Base-by-base conservation (phyloP, 2,888 invertebrate species). In the Lithophane ornitopus region DNA sequence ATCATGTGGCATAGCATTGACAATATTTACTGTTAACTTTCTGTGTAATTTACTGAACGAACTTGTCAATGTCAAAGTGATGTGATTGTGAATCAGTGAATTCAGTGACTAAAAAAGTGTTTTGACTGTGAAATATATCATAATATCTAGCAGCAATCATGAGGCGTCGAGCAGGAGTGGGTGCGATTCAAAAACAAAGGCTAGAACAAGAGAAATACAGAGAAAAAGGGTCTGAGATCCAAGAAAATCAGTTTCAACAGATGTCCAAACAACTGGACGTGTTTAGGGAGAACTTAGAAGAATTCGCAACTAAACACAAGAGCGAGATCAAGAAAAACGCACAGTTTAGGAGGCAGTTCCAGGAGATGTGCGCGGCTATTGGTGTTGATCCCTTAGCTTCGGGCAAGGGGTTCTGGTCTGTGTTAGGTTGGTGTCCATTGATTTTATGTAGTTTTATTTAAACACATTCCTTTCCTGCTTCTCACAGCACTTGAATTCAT, bases 351-450 rank as follows among this genome's bases (percentile, higher is more conserved):
- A 97, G 98, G 72, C 99, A 99, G 94, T 99, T 99, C 93, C 99
- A 99, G 90, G 99, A 99, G 94, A 99, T 99, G 99, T 99, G 99
- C 95, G 99, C 99, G 0, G 98, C 99, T 1, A 99, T 99, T 81
- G 99, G 99, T 0, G 99, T 99, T 0, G 99, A 99, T 94, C 99
- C 99, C 0, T 94, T 99, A 70, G 99, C 99, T 0, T 99, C 99
- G 1, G 98, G 98, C 71, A 99, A 99, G 96, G 99, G 99, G 0
- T 99, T 99, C 94, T 99, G 99, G 99, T 99, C 99, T 3, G 99
- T 99, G 80, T 96, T 99, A 84, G 98, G 97, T 96, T 72, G 52
- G 90, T 89, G 61, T 14, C 61, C 6, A 41, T 26, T 63, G 28
- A 54, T 65, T 56, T 34, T 56, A 1, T 61, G 4, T 59, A 52